Conservation (phyloP, 2,113 vertebrate species). For the Taxidea taxus region DNA sequence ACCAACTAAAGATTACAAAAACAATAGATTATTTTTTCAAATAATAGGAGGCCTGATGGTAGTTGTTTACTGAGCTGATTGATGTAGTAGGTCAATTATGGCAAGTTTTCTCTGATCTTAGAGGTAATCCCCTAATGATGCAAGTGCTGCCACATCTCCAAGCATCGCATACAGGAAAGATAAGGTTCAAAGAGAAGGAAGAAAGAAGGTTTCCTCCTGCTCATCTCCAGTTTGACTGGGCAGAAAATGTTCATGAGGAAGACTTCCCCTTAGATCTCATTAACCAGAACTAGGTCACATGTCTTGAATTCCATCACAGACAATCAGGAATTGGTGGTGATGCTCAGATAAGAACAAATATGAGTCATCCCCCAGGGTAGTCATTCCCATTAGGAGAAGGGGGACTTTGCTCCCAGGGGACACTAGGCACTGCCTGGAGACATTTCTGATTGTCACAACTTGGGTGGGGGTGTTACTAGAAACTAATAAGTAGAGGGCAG, state of each 20-base stretch:
- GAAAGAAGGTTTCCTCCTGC: neutral
- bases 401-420: fast-evolving
- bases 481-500: neutral
- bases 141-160: neutral
- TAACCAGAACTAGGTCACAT: neutral
- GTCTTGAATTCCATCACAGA: neutral
- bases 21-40: neutral
- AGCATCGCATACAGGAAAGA: neutral
- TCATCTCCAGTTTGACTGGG: neutral
- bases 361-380: neutral
- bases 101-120: neutral
- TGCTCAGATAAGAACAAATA: neutral
- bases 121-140: neutral
- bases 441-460: neutral
- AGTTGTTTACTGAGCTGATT: neutral
- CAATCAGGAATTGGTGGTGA: neutral
- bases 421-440: neutral
- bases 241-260: neutral
- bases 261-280: neutral
- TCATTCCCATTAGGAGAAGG: neutral
- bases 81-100: neutral
- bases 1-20: neutral
- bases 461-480: fast-evolving
- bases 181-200: neutral
- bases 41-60: neutral